Conservation (phyloP, 2,113 vertebrate species). For the Podocnemis expansa region DNA sequence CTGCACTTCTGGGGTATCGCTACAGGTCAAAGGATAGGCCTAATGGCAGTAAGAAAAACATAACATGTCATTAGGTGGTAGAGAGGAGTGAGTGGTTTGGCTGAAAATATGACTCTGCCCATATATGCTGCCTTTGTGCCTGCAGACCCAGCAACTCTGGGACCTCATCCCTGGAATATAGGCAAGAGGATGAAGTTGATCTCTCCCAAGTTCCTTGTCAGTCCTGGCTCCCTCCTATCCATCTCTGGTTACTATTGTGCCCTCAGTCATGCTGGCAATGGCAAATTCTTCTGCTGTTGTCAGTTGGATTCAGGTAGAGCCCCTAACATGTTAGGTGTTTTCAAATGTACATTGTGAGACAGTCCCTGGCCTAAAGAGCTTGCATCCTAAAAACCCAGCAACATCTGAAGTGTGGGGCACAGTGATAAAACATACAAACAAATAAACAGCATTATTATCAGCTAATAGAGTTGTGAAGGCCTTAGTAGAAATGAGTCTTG, state of each 20-base stretch:
- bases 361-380: background rate
- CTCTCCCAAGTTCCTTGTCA: background rate
- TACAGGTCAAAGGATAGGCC: conserved; percentile 12
- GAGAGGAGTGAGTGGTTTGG: background rate
- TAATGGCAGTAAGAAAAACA: background rate
- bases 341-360: background rate
- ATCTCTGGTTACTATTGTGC: background rate
- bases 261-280: background rate
- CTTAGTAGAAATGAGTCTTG: background rate
- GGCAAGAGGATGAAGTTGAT: background rate
- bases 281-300: background rate
- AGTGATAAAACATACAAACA: background rate
- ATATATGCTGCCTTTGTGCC: background rate
- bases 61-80: background rate
- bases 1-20: conserved; percentile 63
- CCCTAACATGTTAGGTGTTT: background rate
- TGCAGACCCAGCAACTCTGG: background rate
- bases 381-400: background rate
- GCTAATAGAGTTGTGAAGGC: background rate
- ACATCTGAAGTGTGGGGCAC: background rate
- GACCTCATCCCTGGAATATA: background rate
- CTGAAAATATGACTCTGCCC: background rate
- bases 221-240: background rate
- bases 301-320: background rate
- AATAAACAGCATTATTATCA: background rate